Evolutionary conservation across 2,888 invertebrate species (phyloP).

Genomic region (Melipona bicolor): DNA sequence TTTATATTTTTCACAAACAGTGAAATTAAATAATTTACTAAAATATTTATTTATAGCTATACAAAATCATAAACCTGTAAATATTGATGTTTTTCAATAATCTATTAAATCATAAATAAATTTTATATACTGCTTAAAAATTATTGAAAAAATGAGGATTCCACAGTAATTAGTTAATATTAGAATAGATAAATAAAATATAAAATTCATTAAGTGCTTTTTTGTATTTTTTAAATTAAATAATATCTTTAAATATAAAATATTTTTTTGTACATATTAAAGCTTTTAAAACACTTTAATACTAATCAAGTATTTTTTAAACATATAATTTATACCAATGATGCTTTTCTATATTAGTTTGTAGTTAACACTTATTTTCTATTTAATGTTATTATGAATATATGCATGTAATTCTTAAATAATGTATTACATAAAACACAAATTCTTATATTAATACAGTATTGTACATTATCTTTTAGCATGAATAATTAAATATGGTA

Average conservation of each 20-base stretch:
- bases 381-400: conserved; percentile 21
- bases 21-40: background rate
- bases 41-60: background rate
- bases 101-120: background rate
- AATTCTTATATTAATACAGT: conserved; percentile 8
- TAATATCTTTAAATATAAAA: background rate
- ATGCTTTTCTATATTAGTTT: conserved; percentile 31
- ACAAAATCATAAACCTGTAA: background rate
- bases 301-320: conserved; percentile 26
- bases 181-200: background rate
- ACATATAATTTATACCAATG: conserved; percentile 5
- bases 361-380: conserved; percentile 21
- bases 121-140: background rate
- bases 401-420: conserved; percentile 28
- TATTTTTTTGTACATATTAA: background rate
- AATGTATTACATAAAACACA: conserved; percentile 22
- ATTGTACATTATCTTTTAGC: conserved; percentile 3
- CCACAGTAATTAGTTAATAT: background rate
- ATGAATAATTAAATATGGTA: background rate
- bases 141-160: background rate
- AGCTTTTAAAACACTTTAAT: conserved; percentile 38
- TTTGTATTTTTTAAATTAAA: background rate
- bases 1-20: background rate
- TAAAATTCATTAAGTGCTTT: background rate
- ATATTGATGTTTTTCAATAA: background rate